Evolutionary conservation across 2,888 invertebrate species (phyloP), one percentile per base, ranked within the genome.

Genomic region (Colletes collaris): DNA sequence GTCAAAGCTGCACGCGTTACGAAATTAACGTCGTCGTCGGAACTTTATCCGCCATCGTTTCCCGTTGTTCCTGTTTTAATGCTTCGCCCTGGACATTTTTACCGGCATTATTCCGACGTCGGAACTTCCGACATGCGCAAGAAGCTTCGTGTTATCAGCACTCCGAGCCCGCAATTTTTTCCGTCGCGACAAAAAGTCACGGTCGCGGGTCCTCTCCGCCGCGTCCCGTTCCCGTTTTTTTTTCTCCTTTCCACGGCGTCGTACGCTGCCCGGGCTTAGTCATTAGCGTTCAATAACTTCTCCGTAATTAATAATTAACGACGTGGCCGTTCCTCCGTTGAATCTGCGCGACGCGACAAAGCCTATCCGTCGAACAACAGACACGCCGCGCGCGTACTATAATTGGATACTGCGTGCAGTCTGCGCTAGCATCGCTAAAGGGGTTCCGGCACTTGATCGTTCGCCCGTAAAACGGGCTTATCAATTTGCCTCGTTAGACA

Each of bases 301-400:
- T 37, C 44, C 40, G 50, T 80, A 86, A 86, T 79, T 82, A 86
- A 78, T 80, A 82, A 84, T 84, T 86, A 84, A 84, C 69, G 73
- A 77, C 50, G 69, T 49, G 58, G 75, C 60, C 27, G 73, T 1
- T 59, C 35, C 81, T 76, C 72, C 53, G 13, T 59, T 55, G 79
- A 74, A 78, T 84, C 56, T 49, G 13, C 52, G 46, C 46, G 58
- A 50, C 66, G 62, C 50, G 62, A 78, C 76, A 64, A 67, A 64
- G 70, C 70, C 56, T 69, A 69, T 50, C 59, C 59, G 56, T 70
- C 72, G 60, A 73, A 73, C 73, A 52, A 63, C 62, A 67, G 58
- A 76, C 72, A 63, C 70, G 72, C 55, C 60, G 11, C 46, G 64
- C 70, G 66, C 71, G 60, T 16, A 59, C 68, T 77, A 73, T 84